Conservation (phyloP, 1,140 invertebrate genomes). For the Ips nitidus region DNA sequence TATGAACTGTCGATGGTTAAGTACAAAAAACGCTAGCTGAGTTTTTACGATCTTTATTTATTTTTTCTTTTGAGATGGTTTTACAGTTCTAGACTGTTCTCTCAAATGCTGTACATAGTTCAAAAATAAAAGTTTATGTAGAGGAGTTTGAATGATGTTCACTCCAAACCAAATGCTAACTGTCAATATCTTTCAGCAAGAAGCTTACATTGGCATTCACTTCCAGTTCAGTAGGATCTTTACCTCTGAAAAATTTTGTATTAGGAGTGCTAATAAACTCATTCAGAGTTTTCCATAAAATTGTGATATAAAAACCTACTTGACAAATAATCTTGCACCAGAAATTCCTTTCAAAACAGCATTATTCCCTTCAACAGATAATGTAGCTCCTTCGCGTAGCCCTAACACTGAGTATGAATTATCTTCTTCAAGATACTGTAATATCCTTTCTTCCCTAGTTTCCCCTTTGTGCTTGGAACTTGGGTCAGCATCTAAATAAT, state of each 20-base stretch:
- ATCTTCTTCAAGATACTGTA: slow-evolving; percentile 65
- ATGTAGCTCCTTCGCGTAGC: slow-evolving; percentile 69
- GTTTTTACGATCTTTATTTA: too few relatives aligned
- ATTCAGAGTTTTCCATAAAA: too few relatives aligned
- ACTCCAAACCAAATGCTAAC: too few relatives aligned
- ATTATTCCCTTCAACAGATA: slow-evolving; percentile 63
- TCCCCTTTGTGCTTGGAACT: slow-evolving; percentile 72
- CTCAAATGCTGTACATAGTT: too few relatives aligned
- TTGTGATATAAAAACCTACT: slow-evolving; percentile 54
- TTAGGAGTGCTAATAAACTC: too few relatives aligned
- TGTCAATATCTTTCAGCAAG: slow-evolving; percentile 47
- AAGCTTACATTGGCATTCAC: slow-evolving; percentile 64
- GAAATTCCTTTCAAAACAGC: slow-evolving; percentile 63
- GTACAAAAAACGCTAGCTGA: too few relatives aligned
- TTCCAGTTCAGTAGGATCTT: slow-evolving; percentile 56
- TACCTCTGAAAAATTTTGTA: slow-evolving; percentile 54
- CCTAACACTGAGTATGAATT: slow-evolving; percentile 63
- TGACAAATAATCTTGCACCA: slow-evolving; percentile 65
- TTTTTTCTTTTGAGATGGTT: too few relatives aligned
- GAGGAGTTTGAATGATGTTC: too few relatives aligned
- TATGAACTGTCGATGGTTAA: too few relatives aligned
- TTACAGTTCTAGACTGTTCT: too few relatives aligned
- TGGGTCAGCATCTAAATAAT: slow-evolving; percentile 70
- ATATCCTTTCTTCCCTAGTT: slow-evolving; percentile 70
- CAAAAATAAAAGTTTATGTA: too few relatives aligned